phyloP scores from a whole-genome alignment of 2,113 vertebrate genomes.

The Cochlearius cochlearius region DNA sequence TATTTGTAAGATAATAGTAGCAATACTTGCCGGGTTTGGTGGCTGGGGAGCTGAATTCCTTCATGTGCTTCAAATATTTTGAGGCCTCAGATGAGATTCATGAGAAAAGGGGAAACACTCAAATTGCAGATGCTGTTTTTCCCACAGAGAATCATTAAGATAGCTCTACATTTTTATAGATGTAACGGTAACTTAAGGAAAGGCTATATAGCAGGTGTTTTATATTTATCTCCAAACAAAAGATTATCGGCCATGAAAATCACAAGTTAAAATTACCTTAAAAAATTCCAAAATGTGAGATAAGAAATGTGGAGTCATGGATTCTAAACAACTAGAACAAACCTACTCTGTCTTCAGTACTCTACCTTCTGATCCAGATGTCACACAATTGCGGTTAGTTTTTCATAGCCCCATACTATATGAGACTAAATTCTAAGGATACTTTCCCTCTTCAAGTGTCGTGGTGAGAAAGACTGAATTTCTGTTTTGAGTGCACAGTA shows the following conservation, averaged over 20 bases:
- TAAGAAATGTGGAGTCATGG: background rate
- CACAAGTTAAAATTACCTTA: background rate
- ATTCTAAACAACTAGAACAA: background rate
- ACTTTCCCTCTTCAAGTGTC: background rate
- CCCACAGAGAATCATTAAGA: background rate
- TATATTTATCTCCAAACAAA: background rate
- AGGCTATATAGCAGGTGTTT: background rate
- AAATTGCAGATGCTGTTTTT: background rate
- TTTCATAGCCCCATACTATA: background rate
- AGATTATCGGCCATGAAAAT: background rate
- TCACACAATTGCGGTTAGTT: background rate
- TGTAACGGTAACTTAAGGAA: background rate
- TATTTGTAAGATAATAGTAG: background rate
- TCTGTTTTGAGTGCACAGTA: background rate
- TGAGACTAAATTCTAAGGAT: background rate
- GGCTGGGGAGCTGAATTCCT: background rate
- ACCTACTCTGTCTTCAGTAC: background rate
- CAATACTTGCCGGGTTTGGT: background rate
- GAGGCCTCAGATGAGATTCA: background rate
- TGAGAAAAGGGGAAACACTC: background rate
- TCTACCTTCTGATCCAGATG: background rate
- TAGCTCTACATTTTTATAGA: background rate
- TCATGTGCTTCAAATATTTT: background rate
- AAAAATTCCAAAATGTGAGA: background rate
- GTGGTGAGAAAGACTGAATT: background rate